These are phyloP conservation scores for Xenus cinereus DNA, from an alignment of 2,113 vertebrate genomes.

Conservation along the genomic window DNA sequence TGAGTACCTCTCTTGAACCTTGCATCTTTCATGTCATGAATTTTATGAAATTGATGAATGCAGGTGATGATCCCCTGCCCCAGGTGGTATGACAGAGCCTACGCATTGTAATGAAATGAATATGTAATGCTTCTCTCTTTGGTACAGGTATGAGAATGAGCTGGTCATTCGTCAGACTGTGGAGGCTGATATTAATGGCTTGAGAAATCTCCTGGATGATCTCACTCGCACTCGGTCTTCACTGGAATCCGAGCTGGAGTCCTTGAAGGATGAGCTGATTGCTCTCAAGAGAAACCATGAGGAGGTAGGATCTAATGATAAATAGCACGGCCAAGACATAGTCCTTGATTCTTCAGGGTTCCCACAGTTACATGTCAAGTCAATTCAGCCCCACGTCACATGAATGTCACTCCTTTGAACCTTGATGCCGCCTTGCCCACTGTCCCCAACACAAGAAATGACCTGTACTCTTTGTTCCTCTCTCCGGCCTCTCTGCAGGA, in stretches of 20 bases:
- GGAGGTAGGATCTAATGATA: not conserved
- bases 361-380: not conserved
- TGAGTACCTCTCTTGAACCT: slow-evolving; percentile 14
- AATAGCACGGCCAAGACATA: not conserved
- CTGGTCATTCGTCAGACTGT: slow-evolving; percentile 6
- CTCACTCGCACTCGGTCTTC: not conserved
- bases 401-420: not conserved
- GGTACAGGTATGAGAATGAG: slow-evolving; percentile 54
- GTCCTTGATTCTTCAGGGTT: too few species aligned
- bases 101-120: fast-evolving
- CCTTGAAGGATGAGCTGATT: too few species aligned
- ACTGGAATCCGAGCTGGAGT: too few species aligned
- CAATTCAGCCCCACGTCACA: not conserved
- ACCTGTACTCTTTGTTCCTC: not conserved
- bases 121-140: not conserved
- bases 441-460: not conserved
- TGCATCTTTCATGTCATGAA: not conserved
- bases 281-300: too few species aligned
- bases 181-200: slow-evolving; percentile 41
- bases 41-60: not conserved
- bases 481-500: not conserved
- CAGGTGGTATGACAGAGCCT: not conserved
- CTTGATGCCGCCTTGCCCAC: not conserved
- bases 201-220: slow-evolving; percentile 53
- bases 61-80: too few species aligned